A percentile compares a stretch with the other conserved stretches of the same genome.
These are phyloP conservation scores for Nomada goodeniana DNA, from an alignment of 2,888 invertebrate species.

Conservation along the genomic window DNA sequence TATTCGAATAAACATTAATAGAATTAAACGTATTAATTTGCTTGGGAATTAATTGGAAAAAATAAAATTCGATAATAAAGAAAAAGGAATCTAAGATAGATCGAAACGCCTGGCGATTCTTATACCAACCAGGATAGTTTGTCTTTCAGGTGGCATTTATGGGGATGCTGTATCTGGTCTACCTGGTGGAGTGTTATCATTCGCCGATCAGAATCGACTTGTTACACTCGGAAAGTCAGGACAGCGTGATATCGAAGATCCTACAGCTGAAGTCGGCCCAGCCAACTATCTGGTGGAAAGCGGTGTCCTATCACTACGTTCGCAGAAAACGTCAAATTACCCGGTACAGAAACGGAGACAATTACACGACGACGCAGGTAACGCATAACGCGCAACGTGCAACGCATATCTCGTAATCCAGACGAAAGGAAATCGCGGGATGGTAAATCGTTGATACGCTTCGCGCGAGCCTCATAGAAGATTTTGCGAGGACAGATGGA, in stretches of 20 bases:
- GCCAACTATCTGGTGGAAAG: constrained; percentile 95
- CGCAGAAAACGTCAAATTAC: constrained; percentile 91
- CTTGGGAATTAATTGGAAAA: too few relatives aligned
- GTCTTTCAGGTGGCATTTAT: constrained; percentile 88
- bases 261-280: constrained; percentile 89
- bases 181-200: constrained; percentile 94
- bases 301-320: constrained; percentile 93
- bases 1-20: background rate
- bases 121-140: background rate
- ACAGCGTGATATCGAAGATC: constrained; percentile 88
- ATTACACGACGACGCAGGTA: constrained; percentile 93
- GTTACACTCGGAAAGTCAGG: constrained; percentile 87
- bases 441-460: constrained; percentile 62
- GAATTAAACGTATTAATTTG: background rate
- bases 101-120: background rate
- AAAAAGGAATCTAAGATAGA: too few relatives aligned
- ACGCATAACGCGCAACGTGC: constrained; percentile 67
- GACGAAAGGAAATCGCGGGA: constrained; percentile 58
- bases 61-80: too few relatives aligned
- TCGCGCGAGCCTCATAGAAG: constrained; percentile 41
- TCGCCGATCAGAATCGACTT: constrained; percentile 90
- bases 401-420: constrained; percentile 62
- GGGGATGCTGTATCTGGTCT: constrained; percentile 91
- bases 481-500: constrained; percentile 48
- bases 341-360: constrained; percentile 92